A percentile compares a stretch with the other conserved stretches of the same genome.
Conservation (phyloP, 1,140 invertebrate genomes). For the Fragariocoptes setiger region DNA sequence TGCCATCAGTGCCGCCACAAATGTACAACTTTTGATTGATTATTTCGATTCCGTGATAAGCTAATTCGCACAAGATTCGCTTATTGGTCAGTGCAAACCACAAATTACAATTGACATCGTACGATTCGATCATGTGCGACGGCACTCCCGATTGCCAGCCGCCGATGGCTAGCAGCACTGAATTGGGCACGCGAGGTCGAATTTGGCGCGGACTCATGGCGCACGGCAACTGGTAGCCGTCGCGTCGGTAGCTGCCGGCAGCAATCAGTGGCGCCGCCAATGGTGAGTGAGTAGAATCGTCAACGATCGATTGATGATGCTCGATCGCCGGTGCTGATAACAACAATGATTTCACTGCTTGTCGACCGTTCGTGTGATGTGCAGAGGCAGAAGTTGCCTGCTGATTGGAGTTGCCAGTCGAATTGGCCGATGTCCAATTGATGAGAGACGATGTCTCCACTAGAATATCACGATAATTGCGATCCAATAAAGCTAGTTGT, state of each 20-base stretch:
- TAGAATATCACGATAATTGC: background rate
- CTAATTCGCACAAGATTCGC: conserved; percentile 15
- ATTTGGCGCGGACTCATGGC: conserved; percentile 25
- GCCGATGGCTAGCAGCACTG: conserved; percentile 35
- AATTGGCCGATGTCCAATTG: no score
- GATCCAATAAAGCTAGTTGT: background rate
- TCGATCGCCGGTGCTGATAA: no score
- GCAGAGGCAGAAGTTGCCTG: no score
- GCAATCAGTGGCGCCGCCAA: no score
- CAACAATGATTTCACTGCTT: no score
- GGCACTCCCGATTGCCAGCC: conserved; percentile 37
- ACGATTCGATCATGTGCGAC: conserved; percentile 37
- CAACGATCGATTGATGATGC: no score
- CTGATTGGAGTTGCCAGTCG: no score
- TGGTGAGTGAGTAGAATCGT: no score
- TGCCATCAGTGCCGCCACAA: conserved; percentile 38
- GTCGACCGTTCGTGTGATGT: no score
- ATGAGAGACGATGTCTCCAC: no score
- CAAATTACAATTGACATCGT: conserved; percentile 37
- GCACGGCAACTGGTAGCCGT: background rate
- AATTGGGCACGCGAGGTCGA: conserved; percentile 29
- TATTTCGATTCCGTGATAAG: conserved; percentile 36
- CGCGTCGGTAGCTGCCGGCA: background rate
- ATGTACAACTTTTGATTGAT: conserved; percentile 34
- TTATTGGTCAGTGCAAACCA: conserved; percentile 19